phyloP scores from a whole-genome alignment of 2,888 invertebrate genomes.

The Drosophila limbata region DNA sequence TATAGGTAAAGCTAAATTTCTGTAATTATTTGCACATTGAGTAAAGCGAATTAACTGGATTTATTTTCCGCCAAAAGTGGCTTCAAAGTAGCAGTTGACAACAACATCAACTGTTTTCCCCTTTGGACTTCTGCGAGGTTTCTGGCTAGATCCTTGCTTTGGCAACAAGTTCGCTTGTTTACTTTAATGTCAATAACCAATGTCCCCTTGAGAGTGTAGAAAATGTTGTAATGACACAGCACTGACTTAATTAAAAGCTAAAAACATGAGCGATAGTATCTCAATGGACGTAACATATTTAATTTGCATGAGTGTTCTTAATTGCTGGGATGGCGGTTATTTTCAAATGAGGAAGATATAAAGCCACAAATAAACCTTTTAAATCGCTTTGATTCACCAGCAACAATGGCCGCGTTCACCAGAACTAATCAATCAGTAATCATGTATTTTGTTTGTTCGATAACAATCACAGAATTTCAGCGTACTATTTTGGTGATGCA shows the following conservation, averaged over 20 bases:
- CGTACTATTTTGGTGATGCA: too few species aligned
- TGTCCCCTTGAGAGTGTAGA: constrained; percentile 23
- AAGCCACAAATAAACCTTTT: neutral
- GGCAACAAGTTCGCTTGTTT: constrained; percentile 27
- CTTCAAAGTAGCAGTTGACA: constrained; percentile 5
- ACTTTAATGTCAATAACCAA: constrained; percentile 37
- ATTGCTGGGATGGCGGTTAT: neutral
- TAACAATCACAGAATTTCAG: too few species aligned
- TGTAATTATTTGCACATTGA: neutral
- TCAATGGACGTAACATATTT: constrained; percentile 9
- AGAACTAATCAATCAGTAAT: too few species aligned
- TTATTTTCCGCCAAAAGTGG: neutral
- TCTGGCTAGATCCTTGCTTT: neutral
- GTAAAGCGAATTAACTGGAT: neutral
- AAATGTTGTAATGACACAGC: constrained; percentile 49
- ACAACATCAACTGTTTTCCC: neutral
- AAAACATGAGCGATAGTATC: constrained; percentile 45
- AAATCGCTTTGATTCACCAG: constrained; percentile 22
- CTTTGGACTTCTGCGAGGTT: neutral
- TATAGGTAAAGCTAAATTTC: neutral
- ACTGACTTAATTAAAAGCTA: constrained; percentile 51
- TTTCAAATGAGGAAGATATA: neutral
- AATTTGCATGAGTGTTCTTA: constrained; percentile 1
- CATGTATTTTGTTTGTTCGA: too few species aligned
- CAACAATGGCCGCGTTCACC: too few species aligned